phyloP scores from a whole-genome alignment of 2,113 vertebrate species.

The Micronycteris hirsuta region DNA sequence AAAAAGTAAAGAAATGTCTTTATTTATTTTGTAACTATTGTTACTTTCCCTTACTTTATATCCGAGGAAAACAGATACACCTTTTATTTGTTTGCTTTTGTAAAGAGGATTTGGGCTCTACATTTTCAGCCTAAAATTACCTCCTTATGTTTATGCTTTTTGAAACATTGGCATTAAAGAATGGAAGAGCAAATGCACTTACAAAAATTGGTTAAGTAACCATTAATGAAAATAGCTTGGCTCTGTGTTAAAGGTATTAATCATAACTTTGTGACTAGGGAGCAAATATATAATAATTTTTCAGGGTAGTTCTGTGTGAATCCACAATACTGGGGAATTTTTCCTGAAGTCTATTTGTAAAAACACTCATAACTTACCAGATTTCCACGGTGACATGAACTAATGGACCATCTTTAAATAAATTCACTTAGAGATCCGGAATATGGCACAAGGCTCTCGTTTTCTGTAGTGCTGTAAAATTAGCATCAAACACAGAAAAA shows the following conservation, averaged over 20 bases:
- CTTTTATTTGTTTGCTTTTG: not conserved
- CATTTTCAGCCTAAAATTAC: not conserved
- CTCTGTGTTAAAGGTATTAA: constrained; percentile 43
- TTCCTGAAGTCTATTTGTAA: constrained; percentile 48
- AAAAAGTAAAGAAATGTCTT: constrained; percentile 37
- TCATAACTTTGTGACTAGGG: constrained; percentile 37
- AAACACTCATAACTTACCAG: constrained; percentile 53
- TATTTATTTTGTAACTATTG: not conserved
- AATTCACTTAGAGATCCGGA: constrained; percentile 54
- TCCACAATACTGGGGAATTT: not conserved
- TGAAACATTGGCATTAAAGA: constrained; percentile 45
- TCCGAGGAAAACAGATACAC: not conserved
- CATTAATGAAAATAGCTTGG: constrained; percentile 24
- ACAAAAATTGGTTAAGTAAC: not conserved
- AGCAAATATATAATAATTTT: constrained; percentile 40
- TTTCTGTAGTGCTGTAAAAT: not conserved
- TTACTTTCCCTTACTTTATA: not conserved
- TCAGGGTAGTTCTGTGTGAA: not conserved
- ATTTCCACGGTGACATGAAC: constrained; percentile 51
- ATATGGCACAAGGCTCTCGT: not conserved
- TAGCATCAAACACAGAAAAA: constrained; percentile 28
- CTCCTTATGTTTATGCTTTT: not conserved
- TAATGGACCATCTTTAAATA: constrained; percentile 69
- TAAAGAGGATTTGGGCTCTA: not conserved
- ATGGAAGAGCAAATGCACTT: not conserved